Conservation (phyloP, 2,113 vertebrate species). For the Leptosomus discolor region DNA sequence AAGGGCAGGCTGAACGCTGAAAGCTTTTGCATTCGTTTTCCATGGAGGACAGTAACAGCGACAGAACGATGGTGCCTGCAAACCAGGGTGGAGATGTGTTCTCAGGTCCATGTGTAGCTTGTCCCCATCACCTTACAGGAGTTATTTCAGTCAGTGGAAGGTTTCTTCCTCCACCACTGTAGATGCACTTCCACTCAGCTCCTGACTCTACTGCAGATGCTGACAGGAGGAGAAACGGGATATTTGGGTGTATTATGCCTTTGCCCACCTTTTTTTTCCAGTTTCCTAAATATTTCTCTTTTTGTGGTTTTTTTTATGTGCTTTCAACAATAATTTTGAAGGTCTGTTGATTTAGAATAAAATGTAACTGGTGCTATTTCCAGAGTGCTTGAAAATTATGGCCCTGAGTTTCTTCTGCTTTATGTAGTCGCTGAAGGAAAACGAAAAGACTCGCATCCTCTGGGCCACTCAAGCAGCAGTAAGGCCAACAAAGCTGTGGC, state of each 20-base stretch:
- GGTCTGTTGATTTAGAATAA: neutral
- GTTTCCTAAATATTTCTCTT: neutral
- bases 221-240: neutral
- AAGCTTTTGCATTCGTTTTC: neutral
- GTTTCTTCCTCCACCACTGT: neutral
- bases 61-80: neutral
- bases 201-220: neutral
- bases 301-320: neutral
- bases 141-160: neutral
- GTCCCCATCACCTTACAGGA: neutral
- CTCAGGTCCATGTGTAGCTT: neutral
- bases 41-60: neutral
- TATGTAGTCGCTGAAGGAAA: neutral
- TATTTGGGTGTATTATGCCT: neutral
- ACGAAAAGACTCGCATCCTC: neutral
- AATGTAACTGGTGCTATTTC: neutral
- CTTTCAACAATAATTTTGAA: neutral
- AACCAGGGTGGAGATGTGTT: neutral
- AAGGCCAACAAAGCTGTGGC: neutral
- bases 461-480: neutral
- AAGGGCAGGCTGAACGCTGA: accelerated
- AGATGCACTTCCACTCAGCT: neutral
- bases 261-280: neutral
- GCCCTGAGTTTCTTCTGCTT: neutral
- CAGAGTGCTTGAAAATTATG: neutral